Evolutionary conservation across 2,888 invertebrate species (phyloP).

Genomic region (Gasteruption jaculator): DNA sequence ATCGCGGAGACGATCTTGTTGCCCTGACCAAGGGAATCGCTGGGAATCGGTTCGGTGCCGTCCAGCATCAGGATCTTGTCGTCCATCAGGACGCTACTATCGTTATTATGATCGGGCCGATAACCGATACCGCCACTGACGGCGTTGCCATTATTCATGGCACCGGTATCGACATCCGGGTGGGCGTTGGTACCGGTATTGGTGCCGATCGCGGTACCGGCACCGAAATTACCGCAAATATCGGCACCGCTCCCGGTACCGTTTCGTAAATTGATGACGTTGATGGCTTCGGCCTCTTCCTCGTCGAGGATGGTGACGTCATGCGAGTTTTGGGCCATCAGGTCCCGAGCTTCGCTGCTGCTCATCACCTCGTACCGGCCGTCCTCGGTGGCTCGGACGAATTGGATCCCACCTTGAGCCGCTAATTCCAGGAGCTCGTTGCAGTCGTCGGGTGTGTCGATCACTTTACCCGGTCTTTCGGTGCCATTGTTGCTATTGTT

Average conservation of each 20-base stretch:
- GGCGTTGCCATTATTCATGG: constrained; percentile 28
- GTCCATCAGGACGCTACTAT: constrained; percentile 40
- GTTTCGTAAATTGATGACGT: constrained; percentile 32
- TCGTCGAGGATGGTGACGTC: constrained; percentile 46
- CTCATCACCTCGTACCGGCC: constrained; percentile 50
- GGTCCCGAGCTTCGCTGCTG: constrained; percentile 48
- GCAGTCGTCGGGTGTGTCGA: constrained; percentile 37
- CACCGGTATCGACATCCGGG: no score
- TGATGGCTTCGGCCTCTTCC: constrained; percentile 43
- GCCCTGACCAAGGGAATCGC: no score
- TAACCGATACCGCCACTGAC: constrained; percentile 25
- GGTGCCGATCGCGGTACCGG: constrained; percentile 9
- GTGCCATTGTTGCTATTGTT: constrained; percentile 11
- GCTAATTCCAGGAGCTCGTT: constrained; percentile 48
- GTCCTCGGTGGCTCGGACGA: constrained; percentile 49
- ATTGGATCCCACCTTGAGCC: constrained; percentile 49
- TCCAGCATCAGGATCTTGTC: no score
- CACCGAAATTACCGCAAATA: constrained; percentile 24
- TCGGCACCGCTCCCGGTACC: constrained; percentile 23
- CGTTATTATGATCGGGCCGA: constrained; percentile 32
- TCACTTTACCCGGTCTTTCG: constrained; percentile 1
- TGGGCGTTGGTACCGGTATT: constrained; percentile 4
- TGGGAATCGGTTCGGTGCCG: no score
- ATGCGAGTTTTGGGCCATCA: constrained; percentile 49
- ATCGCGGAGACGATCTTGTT: no score